Percentiles rank a stretch among this genome's conserved stretches.
Conservation (phyloP, 2,113 vertebrate genomes). For the Ivindomyrus marchei region DNA sequence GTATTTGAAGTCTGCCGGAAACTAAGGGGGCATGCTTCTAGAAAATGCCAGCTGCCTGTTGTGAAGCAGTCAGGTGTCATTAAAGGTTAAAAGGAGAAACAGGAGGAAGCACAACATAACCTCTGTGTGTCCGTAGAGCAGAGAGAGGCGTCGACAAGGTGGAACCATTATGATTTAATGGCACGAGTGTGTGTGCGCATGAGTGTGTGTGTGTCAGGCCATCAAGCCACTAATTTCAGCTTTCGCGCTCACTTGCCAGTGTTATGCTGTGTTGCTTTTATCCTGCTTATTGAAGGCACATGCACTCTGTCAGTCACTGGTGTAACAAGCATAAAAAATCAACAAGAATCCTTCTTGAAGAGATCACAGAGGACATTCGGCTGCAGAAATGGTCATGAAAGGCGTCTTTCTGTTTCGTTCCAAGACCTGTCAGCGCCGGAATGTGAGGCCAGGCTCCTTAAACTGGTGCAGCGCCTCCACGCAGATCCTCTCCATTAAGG, state of each 20-base stretch:
- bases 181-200: not conserved
- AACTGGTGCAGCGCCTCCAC: not conserved
- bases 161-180: not conserved
- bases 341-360: not conserved
- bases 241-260: not conserved
- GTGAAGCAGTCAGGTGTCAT: not conserved
- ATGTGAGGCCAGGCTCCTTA: not conserved
- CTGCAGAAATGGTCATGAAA: not conserved
- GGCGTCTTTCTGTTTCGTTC: not conserved
- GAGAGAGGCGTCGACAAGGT: not conserved
- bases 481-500: slow-evolving; percentile 16
- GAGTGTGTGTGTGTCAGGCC: not conserved
- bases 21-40: not conserved
- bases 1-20: not conserved
- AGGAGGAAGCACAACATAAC: not conserved
- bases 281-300: not conserved
- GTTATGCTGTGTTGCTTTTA: not conserved
- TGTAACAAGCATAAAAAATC: not conserved
- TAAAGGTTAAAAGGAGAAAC: slow-evolving; percentile 12
- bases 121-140: not conserved
- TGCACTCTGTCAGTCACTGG: not conserved
- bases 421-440: not conserved
- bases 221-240: not conserved
- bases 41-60: slow-evolving; percentile 16
- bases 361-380: not conserved